Percentiles rank a stretch among this genome's conserved stretches.
Evolutionary conservation across 1,140 invertebrate genomes (phyloP).

Genomic region (Asbolus verrucosus): DNA sequence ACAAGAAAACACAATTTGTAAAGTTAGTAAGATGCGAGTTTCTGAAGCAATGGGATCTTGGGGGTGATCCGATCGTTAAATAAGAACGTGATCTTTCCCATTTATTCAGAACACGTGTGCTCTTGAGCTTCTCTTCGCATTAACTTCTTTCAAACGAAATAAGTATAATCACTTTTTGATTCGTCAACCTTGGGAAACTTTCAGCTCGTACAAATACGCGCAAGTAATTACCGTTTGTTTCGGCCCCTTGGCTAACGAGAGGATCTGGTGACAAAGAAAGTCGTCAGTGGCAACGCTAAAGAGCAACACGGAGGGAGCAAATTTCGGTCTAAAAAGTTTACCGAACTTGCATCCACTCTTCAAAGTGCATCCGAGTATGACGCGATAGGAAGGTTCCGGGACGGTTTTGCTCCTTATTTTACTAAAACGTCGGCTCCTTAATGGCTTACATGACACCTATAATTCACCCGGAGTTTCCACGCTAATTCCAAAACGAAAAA

Average conservation of each 20-base stretch:
- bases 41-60: constrained; percentile 49
- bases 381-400: constrained; percentile 12
- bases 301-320: no score
- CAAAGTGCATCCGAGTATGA: constrained; percentile 30
- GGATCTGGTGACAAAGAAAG: constrained; percentile 2
- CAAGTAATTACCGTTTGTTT: constrained; percentile 9
- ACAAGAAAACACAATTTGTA: constrained; percentile 61
- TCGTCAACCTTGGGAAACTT: constrained; percentile 22
- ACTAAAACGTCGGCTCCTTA: constrained; percentile 17
- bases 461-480: constrained; percentile 9
- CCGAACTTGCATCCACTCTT: constrained; percentile 21
- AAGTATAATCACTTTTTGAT: constrained; percentile 56
- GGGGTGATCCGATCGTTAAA: constrained; percentile 58
- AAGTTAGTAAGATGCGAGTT: constrained; percentile 56
- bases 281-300: background rate
- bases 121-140: constrained; percentile 45
- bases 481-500: constrained; percentile 4
- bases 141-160: constrained; percentile 50
- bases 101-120: constrained; percentile 56
- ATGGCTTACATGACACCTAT: constrained; percentile 31
- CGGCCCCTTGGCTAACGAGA: background rate
- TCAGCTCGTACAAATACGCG: background rate
- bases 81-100: constrained; percentile 56
- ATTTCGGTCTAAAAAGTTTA: no score
- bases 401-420: constrained; percentile 19